A percentile compares a stretch with the other conserved stretches of the same genome.
These are phyloP conservation scores for Hypotaenidia philippensis DNA, from an alignment of 2,797 vertebrate genomes.

Conservation along the genomic window DNA sequence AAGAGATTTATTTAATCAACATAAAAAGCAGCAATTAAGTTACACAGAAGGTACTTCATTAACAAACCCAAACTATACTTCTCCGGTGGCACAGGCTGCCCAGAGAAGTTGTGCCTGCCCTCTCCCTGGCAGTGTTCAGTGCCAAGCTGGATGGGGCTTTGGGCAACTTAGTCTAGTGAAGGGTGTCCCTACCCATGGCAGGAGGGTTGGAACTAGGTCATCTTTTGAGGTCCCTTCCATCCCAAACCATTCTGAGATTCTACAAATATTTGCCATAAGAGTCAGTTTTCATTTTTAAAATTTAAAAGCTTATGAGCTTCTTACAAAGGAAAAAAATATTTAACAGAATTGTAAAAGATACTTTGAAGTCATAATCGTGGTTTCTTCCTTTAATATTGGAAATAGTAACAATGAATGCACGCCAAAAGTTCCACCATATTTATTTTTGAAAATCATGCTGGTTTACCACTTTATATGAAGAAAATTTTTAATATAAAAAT, in stretches of 20 bases:
- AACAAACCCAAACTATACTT: neutral
- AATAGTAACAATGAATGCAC: neutral
- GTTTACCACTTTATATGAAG: neutral
- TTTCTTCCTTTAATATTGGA: neutral
- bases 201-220: too few species aligned
- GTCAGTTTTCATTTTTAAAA: neutral
- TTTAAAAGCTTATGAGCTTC: neutral
- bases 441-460: neutral
- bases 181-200: too few species aligned
- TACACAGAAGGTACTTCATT: neutral
- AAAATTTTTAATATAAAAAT: neutral
- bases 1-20: conserved; percentile 2
- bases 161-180: too few species aligned
- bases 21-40: neutral
- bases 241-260: too few species aligned
- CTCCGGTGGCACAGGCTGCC: neutral
- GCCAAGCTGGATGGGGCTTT: too few species aligned
- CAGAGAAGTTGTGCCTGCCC: too few species aligned
- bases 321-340: rapidly evolving
- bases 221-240: too few species aligned
- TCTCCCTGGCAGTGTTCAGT: too few species aligned
- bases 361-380: neutral
- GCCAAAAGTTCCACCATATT: neutral
- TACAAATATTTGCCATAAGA: neutral
- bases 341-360: neutral